Evolutionary conservation across 2,797 vertebrate species (phyloP), one percentile per base, ranked within the genome.

Genomic region (Jordanella pulchra): DNA sequence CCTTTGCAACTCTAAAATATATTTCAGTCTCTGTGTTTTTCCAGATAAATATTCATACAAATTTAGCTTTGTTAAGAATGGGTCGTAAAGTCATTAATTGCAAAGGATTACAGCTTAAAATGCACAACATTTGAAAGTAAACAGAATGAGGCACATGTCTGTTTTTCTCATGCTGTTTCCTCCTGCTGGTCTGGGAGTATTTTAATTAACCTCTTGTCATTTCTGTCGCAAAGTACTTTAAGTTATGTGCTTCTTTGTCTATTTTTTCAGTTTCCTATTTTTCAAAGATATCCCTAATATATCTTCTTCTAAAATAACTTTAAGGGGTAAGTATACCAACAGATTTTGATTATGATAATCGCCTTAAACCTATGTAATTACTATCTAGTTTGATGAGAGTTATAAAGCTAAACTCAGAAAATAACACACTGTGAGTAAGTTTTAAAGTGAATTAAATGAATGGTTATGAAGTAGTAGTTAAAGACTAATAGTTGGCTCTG

Each of bases 401-500:
- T 13, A 9, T 64, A 1, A 1, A n/a, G 65, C 67, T 30, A 47
- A 74, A 73, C 4, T 2, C 0, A 25, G 14, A 79, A 53, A 44
- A 39, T 4, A 13, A 56, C 35, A 71, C 44, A 55, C 9, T 18
- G 32, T 1, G 48, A 3, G 28, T 54, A n/a, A 11, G 58, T 63
- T 69, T 14, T 58, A 58, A 71, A 67, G 71, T 65, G 61, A 65
- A 15, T 64, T 5, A 56, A 71, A 32, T 0, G 21, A 73, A 15
- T 7, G 0, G 53, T 70, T 51, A 70, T 50, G 54, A 61, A 66
- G 17, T 18, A 0, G 60, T 15, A 61, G 42, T 75, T 76, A 58
- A 71, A 66, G 68, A 74, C 60, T 1, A 74, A 67, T 65, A n/a
- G 27, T 56, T 30, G 23, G 48, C 75, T 74, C 7, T 54, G n/a